phyloP scores from a whole-genome alignment of 2,888 invertebrate species.

The Lymantria dispar region DNA sequence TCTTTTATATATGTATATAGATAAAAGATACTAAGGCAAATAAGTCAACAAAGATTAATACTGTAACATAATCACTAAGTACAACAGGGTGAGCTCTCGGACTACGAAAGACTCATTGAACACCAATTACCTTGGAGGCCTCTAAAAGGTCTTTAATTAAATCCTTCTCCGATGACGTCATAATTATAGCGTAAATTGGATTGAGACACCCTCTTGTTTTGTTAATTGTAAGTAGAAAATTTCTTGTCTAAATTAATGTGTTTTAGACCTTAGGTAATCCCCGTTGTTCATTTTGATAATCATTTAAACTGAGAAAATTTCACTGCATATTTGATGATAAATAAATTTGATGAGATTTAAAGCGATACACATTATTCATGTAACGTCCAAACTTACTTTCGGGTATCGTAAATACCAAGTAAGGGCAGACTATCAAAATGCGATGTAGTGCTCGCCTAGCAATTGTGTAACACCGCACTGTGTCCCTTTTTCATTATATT shows the following conservation, averaged over 20 bases:
- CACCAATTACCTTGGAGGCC: slow-evolving; percentile 78
- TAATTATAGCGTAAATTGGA: slow-evolving; percentile 79
- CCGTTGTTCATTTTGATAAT: slow-evolving; percentile 18
- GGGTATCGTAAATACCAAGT: no score
- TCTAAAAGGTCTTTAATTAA: slow-evolving; percentile 80
- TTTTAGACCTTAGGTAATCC: slow-evolving; percentile 31
- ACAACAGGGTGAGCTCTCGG: slow-evolving; percentile 57
- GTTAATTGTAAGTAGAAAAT: slow-evolving; percentile 73
- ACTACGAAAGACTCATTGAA: slow-evolving; percentile 80
- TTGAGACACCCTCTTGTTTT: slow-evolving; percentile 72
- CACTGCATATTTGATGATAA: background rate
- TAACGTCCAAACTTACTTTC: no score
- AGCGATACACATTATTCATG: no score
- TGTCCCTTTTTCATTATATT: no score
- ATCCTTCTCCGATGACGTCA: slow-evolving; percentile 81
- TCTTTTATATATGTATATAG: no score
- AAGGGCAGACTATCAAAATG: no score
- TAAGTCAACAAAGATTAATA: slow-evolving; percentile 48
- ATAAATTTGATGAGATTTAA: background rate
- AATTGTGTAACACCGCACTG: no score
- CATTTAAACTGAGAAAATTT: slow-evolving; percentile 7
- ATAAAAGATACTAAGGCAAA: slow-evolving; percentile 10
- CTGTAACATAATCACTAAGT: slow-evolving; percentile 66
- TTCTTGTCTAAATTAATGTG: slow-evolving; percentile 61
- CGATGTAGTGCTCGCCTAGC: no score